A percentile compares a stretch with the other conserved stretches of the same genome.
These are phyloP conservation scores for Elgaria multicarinata DNA, from an alignment of 2,113 vertebrate species.

Conservation along the genomic window DNA sequence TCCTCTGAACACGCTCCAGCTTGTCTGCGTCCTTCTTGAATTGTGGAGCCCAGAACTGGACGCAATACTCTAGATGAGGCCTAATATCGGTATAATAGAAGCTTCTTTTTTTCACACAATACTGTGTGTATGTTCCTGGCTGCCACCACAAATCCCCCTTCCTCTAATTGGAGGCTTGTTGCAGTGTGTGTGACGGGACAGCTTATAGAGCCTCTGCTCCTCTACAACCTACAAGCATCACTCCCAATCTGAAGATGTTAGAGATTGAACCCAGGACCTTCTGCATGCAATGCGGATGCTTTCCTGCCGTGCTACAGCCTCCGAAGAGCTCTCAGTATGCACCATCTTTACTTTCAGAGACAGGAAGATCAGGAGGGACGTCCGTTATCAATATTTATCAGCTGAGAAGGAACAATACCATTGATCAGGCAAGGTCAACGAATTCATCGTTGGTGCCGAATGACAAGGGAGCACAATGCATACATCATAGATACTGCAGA, in stretches of 20 bases:
- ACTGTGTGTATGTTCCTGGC: too few species aligned
- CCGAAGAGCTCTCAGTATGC: too few species aligned
- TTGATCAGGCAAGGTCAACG: constrained; percentile 59
- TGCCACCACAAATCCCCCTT: too few species aligned
- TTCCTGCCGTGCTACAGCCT: neutral
- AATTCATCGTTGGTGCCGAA: constrained; percentile 51
- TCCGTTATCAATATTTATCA: constrained; percentile 66
- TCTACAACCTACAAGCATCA: too few species aligned
- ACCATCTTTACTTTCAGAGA: constrained; percentile 1
- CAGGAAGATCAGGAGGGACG: constrained; percentile 9
- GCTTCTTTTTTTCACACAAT: neutral
- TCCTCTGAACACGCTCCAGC: too few species aligned
- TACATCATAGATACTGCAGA: constrained; percentile 9
- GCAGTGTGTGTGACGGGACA: too few species aligned
- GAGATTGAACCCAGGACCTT: neutral
- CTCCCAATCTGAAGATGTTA: neutral
- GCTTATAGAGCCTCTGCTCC: too few species aligned
- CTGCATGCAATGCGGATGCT: neutral
- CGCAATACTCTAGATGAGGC: too few species aligned
- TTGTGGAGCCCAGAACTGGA: too few species aligned
- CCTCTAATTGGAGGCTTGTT: too few species aligned
- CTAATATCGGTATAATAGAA: too few species aligned
- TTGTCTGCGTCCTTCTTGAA: too few species aligned
- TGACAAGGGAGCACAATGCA: constrained; percentile 64
- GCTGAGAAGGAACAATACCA: constrained; percentile 46